These are phyloP conservation scores for Apodemia mormo DNA, from an alignment of 2,888 invertebrate genomes.

Conservation along the genomic window DNA sequence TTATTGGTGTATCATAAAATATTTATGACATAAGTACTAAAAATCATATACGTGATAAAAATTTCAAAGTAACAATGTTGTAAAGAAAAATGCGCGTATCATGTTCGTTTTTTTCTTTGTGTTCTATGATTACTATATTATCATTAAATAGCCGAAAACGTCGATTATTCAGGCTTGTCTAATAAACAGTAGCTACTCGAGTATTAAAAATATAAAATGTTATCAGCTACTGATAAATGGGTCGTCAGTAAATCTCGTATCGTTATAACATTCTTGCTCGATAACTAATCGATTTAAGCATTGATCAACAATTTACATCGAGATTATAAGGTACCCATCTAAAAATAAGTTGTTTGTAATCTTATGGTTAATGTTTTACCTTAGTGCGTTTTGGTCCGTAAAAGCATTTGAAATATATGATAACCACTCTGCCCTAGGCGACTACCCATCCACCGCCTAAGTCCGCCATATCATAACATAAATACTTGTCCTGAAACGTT, in stretches of 20 bases:
- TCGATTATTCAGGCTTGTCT: background rate
- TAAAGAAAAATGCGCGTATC: too few relatives aligned
- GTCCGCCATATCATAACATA: too few relatives aligned
- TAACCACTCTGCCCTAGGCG: too few relatives aligned
- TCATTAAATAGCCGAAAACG: background rate
- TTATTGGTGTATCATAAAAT: too few relatives aligned
- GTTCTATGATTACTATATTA: background rate
- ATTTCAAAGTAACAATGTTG: too few relatives aligned
- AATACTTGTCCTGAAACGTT: too few relatives aligned
- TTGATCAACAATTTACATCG: background rate
- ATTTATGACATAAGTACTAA: too few relatives aligned
- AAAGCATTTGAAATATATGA: too few relatives aligned
- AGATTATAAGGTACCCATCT: background rate
- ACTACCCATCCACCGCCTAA: too few relatives aligned
- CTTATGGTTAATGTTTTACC: background rate
- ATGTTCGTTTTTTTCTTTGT: too few relatives aligned
- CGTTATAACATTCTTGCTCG: conserved; percentile 46
- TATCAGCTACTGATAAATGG: conserved; percentile 56
- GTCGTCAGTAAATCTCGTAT: conserved; percentile 65
- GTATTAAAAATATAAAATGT: conserved; percentile 38
- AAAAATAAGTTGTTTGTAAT: background rate
- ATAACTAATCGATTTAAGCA: conserved; percentile 61
- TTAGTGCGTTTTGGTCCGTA: too few relatives aligned
- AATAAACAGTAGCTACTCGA: conserved; percentile 49
- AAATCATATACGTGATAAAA: too few relatives aligned